Percentiles rank a stretch among this genome's conserved stretches.
These are phyloP conservation scores for Mactra quadrangularis DNA, from an alignment of 1,140 invertebrate genomes.

Conservation along the genomic window DNA sequence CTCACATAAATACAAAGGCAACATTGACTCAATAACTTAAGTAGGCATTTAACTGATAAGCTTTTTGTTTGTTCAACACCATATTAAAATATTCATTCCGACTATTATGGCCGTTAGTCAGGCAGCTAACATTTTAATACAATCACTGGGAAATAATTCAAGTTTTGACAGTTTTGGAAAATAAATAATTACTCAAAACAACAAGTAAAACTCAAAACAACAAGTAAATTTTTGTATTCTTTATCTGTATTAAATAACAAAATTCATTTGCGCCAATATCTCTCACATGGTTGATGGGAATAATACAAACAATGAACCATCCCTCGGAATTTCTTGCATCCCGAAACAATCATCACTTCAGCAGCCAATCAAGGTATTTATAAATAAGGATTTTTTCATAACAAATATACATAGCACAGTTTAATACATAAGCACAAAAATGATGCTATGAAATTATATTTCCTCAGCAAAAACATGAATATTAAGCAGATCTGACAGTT, in stretches of 20 bases:
- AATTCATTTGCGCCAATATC: conserved; percentile 62
- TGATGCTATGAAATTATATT: not conserved
- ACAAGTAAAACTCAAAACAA: too few relatives aligned
- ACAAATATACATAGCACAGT: conserved; percentile 39
- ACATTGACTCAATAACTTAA: too few relatives aligned
- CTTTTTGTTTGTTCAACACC: too few relatives aligned
- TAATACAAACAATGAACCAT: conserved; percentile 49
- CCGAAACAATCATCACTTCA: not conserved
- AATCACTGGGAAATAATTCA: too few relatives aligned
- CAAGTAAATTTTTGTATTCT: conserved; percentile 28
- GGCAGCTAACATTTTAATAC: too few relatives aligned
- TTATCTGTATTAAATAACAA: conserved; percentile 59
- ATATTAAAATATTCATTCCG: too few relatives aligned
- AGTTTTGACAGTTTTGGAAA: too few relatives aligned
- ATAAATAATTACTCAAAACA: too few relatives aligned
- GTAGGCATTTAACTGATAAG: too few relatives aligned
- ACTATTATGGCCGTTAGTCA: too few relatives aligned
- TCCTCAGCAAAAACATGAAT: not conserved
- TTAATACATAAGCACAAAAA: conserved; percentile 12
- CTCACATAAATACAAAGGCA: too few relatives aligned
- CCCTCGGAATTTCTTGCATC: conserved; percentile 9
- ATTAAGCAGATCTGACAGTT: not conserved
- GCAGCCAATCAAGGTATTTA: conserved; percentile 15
- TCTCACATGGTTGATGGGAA: conserved; percentile 57
- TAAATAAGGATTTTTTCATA: conserved; percentile 35